These are phyloP conservation scores for Physeter macrocephalus DNA, from an alignment of 2,113 vertebrate genomes.

Conservation along the genomic window DNA sequence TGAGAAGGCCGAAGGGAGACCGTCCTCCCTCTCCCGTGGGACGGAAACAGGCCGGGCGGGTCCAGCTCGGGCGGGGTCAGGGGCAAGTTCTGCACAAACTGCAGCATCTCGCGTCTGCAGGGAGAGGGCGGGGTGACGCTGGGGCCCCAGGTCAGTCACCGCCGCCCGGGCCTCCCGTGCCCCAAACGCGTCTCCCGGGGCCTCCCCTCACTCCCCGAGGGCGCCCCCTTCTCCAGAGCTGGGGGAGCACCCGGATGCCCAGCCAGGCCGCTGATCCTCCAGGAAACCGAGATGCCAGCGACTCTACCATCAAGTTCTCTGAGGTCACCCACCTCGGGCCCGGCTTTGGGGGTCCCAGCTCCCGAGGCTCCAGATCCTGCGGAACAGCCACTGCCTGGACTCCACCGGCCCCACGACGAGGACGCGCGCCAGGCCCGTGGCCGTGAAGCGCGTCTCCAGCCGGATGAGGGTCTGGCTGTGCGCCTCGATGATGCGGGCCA, in stretches of 20 bases:
- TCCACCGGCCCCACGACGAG: rapidly evolving
- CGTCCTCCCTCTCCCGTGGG: rapidly evolving
- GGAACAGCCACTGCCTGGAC: background rate
- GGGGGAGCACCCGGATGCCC: background rate
- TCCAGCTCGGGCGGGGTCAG: background rate
- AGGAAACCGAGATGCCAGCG: background rate
- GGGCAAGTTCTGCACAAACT: background rate
- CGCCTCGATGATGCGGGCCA: rapidly evolving
- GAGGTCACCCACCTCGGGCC: background rate
- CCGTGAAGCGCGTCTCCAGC: background rate
- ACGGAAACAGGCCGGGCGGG: rapidly evolving
- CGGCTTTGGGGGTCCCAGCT: rapidly evolving
- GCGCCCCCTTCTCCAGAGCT: background rate
- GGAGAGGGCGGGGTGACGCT: background rate
- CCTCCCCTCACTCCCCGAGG: background rate
- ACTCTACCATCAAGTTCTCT: background rate
- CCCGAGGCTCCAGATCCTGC: rapidly evolving
- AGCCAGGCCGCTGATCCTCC: background rate
- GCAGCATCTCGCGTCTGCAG: background rate
- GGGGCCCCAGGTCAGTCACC: background rate
- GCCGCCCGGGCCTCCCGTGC: background rate
- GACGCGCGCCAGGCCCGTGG: rapidly evolving
- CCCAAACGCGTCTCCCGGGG: background rate
- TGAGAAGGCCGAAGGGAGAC: background rate
- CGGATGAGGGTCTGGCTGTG: background rate